phyloP scores from a whole-genome alignment of 2,113 vertebrate genomes.

The Trinectes maculatus region DNA sequence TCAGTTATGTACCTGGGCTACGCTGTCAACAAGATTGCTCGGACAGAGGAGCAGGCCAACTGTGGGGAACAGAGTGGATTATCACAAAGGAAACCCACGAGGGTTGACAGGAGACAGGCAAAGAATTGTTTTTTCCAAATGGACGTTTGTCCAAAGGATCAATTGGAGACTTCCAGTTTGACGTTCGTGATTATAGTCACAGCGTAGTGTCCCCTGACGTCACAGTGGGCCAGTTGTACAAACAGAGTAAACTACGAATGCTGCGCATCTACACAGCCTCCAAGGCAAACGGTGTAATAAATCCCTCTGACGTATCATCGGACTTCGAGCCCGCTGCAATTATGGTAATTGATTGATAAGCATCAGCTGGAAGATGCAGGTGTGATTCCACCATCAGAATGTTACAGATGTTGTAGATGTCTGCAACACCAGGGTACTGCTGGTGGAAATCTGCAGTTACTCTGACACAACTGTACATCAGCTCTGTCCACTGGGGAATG shows the following conservation, averaged over 20 bases:
- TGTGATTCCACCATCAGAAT: conserved; percentile 17
- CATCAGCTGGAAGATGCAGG: background rate
- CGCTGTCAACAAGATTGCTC: no score
- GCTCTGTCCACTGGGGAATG: no score
- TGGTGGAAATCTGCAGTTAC: background rate
- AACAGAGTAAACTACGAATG: no score
- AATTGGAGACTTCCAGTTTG: background rate
- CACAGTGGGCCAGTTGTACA: no score
- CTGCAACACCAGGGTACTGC: conserved; percentile 11
- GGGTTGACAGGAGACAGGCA: background rate
- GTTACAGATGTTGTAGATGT: conserved; percentile 15
- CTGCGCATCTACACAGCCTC: no score
- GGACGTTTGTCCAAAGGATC: background rate
- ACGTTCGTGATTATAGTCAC: background rate
- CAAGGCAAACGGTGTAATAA: background rate
- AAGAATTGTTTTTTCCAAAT: background rate
- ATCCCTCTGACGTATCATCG: background rate
- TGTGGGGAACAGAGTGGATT: no score
- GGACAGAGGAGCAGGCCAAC: no score
- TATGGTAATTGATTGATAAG: conserved; percentile 1
- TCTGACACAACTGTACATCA: background rate
- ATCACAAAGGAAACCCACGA: no score
- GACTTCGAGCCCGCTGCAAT: background rate
- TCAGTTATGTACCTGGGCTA: no score
- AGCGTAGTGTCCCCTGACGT: no score